Conservation (phyloP, 2,888 invertebrate species). For the Pristionchus fissidentatus region DNA sequence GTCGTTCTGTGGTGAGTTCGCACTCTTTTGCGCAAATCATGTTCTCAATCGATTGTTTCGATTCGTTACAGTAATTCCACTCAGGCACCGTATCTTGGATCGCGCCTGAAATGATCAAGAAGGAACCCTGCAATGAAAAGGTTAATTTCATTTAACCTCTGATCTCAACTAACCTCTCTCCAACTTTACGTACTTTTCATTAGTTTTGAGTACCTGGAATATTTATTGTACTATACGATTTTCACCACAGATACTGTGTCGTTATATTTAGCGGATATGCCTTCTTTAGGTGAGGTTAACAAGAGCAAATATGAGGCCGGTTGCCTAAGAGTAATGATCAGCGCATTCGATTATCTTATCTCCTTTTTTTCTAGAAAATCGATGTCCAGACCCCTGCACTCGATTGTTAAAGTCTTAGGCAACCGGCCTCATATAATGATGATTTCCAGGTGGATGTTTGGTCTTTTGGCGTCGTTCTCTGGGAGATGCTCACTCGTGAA, state of each 20-base stretch:
- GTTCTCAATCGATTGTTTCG: too few species aligned
- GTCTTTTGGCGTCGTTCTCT: slow-evolving; percentile 97
- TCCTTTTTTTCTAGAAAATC: too few species aligned
- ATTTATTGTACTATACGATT: not conserved
- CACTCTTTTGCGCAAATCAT: not conserved
- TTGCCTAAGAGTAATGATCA: too few species aligned
- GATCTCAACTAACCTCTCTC: too few species aligned
- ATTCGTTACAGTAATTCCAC: too few species aligned
- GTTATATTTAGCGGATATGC: not conserved
- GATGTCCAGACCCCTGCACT: not conserved
- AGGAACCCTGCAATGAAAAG: slow-evolving; percentile 95
- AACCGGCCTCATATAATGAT: not conserved
- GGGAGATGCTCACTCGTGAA: slow-evolving; percentile 96
- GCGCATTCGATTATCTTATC: too few species aligned
- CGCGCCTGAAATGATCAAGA: slow-evolving; percentile 98
- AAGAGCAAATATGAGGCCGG: too few species aligned
- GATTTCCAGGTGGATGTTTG: slow-evolving; percentile 87
- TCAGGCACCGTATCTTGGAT: slow-evolving; percentile 96
- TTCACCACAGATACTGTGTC: too few species aligned
- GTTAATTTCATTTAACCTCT: slow-evolving; percentile 6
- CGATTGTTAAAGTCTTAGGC: not conserved
- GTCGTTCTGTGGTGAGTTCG: slow-evolving; percentile 89
- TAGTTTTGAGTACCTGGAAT: not conserved
- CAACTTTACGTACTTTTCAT: too few species aligned
- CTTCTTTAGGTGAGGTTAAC: too few species aligned